A percentile compares a stretch with the other conserved stretches of the same genome.
phyloP scores from a whole-genome alignment of 2,888 invertebrate genomes.

The Beris morrisii region DNA sequence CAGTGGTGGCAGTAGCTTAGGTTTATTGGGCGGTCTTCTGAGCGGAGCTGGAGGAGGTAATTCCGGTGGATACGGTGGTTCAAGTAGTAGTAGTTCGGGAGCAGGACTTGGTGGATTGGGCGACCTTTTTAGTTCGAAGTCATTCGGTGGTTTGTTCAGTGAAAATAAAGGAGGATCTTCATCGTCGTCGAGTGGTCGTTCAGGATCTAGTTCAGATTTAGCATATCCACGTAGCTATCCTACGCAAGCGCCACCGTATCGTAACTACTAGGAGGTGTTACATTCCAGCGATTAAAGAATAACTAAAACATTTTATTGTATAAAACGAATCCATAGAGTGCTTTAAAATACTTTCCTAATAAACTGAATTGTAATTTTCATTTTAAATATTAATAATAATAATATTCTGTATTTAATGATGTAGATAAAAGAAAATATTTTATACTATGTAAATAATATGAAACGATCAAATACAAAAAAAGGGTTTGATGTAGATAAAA shows the following conservation, averaged over 20 bases:
- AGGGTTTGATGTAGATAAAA: too few species aligned
- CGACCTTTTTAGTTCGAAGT: slow-evolving; percentile 51
- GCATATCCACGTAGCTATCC: slow-evolving; percentile 48
- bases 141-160: slow-evolving; percentile 54
- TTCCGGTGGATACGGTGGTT: slow-evolving; percentile 20
- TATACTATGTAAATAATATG: slow-evolving; percentile 26
- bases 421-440: slow-evolving; percentile 24
- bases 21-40: slow-evolving; percentile 25
- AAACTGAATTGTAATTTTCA: slow-evolving; percentile 14
- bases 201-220: slow-evolving; percentile 41
- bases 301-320: background rate
- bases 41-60: slow-evolving; percentile 37
- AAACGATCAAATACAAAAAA: slow-evolving; percentile 18
- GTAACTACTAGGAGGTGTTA: background rate
- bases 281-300: slow-evolving; percentile 1
- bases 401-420: background rate
- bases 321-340: slow-evolving; percentile 20
- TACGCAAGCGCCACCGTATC: slow-evolving; percentile 48
- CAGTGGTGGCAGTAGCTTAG: slow-evolving; percentile 13
- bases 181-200: slow-evolving; percentile 33
- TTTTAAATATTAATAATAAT: slow-evolving; percentile 1
- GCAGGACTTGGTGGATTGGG: slow-evolving; percentile 44
- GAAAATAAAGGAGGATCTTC: slow-evolving; percentile 45
- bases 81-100: slow-evolving; percentile 17
- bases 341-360: slow-evolving; percentile 6